A percentile compares a stretch with the other conserved stretches of the same genome.
phyloP scores from a whole-genome alignment of 2,797 vertebrate species.

The Brachymystax lenok region DNA sequence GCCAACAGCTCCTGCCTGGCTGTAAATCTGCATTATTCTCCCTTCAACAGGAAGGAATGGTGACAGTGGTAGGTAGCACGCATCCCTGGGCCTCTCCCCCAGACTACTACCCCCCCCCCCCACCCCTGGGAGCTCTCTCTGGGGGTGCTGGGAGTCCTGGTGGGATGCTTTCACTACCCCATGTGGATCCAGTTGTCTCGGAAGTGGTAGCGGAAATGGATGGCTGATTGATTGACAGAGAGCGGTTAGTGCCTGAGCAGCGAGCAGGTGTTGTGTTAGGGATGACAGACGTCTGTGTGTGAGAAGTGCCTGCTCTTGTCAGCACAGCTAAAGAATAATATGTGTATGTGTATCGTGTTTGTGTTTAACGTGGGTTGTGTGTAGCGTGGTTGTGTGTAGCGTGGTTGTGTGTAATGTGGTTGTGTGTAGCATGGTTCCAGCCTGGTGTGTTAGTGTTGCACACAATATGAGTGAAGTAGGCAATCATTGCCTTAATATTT shows the following conservation, averaged over 20 bases:
- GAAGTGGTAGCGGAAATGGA: neutral
- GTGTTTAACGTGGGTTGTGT: neutral
- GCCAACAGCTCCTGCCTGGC: neutral
- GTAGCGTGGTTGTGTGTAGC: too few species aligned
- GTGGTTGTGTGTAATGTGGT: neutral
- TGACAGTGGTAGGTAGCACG: neutral
- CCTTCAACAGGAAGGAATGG: constrained; percentile 3
- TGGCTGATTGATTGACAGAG: neutral
- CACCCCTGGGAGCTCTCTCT: neutral
- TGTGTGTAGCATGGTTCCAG: neutral
- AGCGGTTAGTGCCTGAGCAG: neutral
- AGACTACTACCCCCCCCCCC: neutral
- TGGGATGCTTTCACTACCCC: neutral
- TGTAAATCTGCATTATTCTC: constrained; percentile 18
- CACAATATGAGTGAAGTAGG: neutral
- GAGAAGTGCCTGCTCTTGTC: neutral
- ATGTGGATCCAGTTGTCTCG: neutral
- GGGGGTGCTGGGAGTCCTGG: neutral
- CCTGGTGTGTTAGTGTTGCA: neutral
- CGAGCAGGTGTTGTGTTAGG: neutral
- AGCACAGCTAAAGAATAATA: neutral
- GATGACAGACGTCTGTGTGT: constrained; percentile 1
- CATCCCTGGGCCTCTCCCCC: neutral
- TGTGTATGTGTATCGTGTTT: neutral
- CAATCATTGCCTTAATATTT: too few species aligned